Base-by-base conservation (phyloP, 2,888 invertebrate species). In the Pammene aurita region DNA sequence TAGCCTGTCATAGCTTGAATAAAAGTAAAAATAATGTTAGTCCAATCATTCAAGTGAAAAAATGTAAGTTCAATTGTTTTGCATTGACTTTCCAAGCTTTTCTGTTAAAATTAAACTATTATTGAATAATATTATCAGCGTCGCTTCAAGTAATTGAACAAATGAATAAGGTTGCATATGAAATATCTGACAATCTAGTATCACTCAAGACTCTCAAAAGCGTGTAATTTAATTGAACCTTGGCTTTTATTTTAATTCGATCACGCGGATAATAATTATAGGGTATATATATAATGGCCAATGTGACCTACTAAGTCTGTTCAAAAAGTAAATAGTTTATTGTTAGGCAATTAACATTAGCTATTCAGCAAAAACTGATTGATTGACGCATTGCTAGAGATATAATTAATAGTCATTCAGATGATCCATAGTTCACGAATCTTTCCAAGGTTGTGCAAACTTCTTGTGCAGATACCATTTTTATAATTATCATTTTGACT, bases 391-490 rank as follows among this genome's bases (percentile, higher is more conserved):
- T 65, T 64, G 48, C 64, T 58, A 54, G n/a, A 63, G 7, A 7
- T 57, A 63, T 69, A 64, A 69, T 69, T 69, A 69, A 54, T 46
- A 26, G 58, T 65, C 54, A 57, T 55, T 52, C 57, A 68, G 60
- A 44, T 55, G 16, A 50, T 34, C 46, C 50, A 42, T 11, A 41
- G 46, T 34, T 62, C 57, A 64, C 69, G 64, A 60, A 46, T 55
- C 0, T 7, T 13, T 64, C 54, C 64, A 69, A 69, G 69, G 69
- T 55, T 60, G 64, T 52, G 52, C 54, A 13, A 54, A 38, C 52
- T 46, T 26, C 4, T 26, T 62, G 16, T 2, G 34, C 5, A 13
- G n/a, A 7, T 34, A 34, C 6, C n/a, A 54, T 9, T 18, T 13
- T 34, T n/a, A 54, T 54, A 38, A 38, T 14, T 44, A 50, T 67